A percentile compares a stretch with the other conserved stretches of the same genome.
Evolutionary conservation across 2,888 invertebrate genomes (phyloP).

Genomic region (Strigamia transsilvanica): DNA sequence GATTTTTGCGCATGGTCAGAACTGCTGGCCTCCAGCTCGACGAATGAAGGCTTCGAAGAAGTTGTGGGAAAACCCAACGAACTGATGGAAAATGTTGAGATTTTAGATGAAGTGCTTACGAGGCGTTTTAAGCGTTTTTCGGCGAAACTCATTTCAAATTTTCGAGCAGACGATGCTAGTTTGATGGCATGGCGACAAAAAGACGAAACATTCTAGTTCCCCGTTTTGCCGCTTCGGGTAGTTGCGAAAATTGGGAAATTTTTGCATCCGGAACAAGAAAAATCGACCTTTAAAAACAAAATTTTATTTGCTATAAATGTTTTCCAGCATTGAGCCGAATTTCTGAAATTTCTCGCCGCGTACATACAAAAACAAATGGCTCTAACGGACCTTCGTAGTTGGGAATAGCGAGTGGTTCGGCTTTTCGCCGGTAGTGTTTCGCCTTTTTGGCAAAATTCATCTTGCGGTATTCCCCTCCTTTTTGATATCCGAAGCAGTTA

Average conservation of each 20-base stretch:
- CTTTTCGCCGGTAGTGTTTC: not conserved
- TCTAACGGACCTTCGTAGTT: too few relatives aligned
- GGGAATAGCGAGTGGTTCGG: too few relatives aligned
- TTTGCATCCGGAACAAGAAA: too few relatives aligned
- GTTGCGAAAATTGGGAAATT: too few relatives aligned
- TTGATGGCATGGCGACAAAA: too few relatives aligned
- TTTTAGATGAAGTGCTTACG: not conserved
- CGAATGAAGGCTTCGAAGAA: not conserved
- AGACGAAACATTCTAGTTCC: not conserved
- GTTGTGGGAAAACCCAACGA: not conserved
- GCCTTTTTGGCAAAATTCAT: not conserved
- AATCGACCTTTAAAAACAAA: too few relatives aligned
- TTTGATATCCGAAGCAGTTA: not conserved
- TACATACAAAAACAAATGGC: too few relatives aligned
- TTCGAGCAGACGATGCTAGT: conserved; percentile 20
- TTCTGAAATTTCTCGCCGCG: too few relatives aligned
- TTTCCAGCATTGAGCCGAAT: too few relatives aligned
- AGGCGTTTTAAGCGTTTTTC: not conserved
- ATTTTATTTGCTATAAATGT: too few relatives aligned
- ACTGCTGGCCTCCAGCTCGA: not conserved
- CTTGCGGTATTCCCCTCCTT: not conserved
- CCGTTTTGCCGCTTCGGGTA: not conserved
- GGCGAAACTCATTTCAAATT: not conserved
- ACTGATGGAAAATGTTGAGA: not conserved
- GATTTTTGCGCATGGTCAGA: not conserved